A percentile compares a stretch with the other conserved stretches of the same genome.
phyloP scores from a whole-genome alignment of 2,888 invertebrate species.

The Eilema depressum region DNA sequence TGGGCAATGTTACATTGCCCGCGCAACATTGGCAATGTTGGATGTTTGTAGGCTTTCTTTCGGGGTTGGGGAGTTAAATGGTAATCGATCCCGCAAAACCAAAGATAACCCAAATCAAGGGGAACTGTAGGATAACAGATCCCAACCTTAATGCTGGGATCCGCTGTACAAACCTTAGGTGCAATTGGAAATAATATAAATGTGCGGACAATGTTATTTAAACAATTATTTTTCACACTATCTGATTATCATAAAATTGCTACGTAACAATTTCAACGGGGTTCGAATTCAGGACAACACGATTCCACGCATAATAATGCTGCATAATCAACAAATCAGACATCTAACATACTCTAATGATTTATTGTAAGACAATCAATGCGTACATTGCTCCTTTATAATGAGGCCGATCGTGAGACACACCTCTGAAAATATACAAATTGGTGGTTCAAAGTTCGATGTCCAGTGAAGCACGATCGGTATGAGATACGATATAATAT shows the following conservation, averaged over 20 bases:
- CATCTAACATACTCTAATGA: not conserved
- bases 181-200: not conserved
- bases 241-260: not conserved
- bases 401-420: conserved; percentile 54
- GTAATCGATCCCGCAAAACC: too few species aligned
- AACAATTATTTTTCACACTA: not conserved
- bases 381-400: conserved; percentile 5
- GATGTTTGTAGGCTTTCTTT: too few species aligned
- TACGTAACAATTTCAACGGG: not conserved
- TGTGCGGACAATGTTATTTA: not conserved
- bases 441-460: conserved; percentile 61
- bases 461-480: conserved; percentile 60
- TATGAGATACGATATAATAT: conserved; percentile 21
- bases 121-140: too few species aligned
- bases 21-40: not conserved
- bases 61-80: too few species aligned
- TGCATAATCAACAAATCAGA: not conserved
- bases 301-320: not conserved
- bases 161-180: not conserved
- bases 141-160: too few species aligned
- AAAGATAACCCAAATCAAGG: not conserved
- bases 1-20: too few species aligned
- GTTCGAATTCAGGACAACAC: too few species aligned
- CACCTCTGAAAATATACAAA: conserved; percentile 47
- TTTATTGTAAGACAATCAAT: conserved; percentile 1